These are phyloP conservation scores for Clunio marinus DNA, from an alignment of 2,888 invertebrate species.

Conservation along the genomic window DNA sequence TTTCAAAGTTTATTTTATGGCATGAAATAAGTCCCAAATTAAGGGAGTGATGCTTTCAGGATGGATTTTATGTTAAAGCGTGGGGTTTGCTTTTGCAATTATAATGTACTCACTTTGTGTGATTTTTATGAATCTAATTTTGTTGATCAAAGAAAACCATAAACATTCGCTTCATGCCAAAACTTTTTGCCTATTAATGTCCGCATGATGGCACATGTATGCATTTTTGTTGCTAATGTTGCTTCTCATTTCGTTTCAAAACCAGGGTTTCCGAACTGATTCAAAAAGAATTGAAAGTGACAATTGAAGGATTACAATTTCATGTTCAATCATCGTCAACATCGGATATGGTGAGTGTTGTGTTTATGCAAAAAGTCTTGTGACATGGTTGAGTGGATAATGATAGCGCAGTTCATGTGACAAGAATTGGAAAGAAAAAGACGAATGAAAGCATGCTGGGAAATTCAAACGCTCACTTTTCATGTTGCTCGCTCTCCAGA, in stretches of 20 bases:
- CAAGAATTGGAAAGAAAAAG: not conserved
- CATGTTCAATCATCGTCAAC: conserved; percentile 34
- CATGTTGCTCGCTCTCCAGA: too few species aligned
- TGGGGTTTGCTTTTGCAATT: not conserved
- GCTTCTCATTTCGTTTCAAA: too few species aligned
- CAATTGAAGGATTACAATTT: conserved; percentile 34
- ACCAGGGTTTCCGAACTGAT: not conserved
- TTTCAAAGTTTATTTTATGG: too few species aligned
- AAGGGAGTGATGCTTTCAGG: too few species aligned
- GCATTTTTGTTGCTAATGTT: not conserved
- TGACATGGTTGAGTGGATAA: conserved; percentile 20
- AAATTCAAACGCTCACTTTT: conserved; percentile 11
- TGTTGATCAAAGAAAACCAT: conserved; percentile 31
- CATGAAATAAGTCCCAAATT: too few species aligned
- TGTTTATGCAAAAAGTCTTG: not conserved
- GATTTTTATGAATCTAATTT: conserved; percentile 34
- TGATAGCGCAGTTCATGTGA: conserved; percentile 9
- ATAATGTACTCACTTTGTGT: not conserved
- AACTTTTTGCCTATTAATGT: conserved; percentile 25
- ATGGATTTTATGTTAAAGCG: too few species aligned
- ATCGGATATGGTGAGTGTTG: not conserved
- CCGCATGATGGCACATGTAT: conserved; percentile 20
- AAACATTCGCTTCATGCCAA: not conserved
- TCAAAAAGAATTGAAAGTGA: conserved; percentile 29
- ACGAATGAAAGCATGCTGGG: not conserved